Evolutionary conservation across 1,140 invertebrate species (phyloP), one percentile per base, ranked within the genome.

Genomic region (Sminthurides bifidus): DNA sequence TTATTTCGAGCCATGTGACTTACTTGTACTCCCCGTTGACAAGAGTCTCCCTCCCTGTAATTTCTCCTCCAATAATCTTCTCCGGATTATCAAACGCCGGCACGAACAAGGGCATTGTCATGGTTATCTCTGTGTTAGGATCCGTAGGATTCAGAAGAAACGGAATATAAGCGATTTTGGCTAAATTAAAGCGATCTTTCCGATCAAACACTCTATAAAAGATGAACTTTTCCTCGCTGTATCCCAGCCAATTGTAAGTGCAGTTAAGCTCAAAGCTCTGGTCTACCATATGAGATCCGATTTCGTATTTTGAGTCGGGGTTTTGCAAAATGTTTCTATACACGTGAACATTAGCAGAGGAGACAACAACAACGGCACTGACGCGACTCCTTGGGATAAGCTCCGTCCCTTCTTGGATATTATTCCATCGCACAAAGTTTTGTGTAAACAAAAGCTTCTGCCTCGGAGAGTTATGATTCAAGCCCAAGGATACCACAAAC

Each of bases 251-350:
- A 68, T 98, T 98, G 65, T 79, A 86, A 3, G 87, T 87, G 58
- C 89, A 93, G 69, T 96, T 89, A 8, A 98, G 85, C n/a, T 81
- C 74, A 71, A 87, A 84, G 63, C 89, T 92, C 67, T 95, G 93
- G 69, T 96, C 92, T 65, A 87, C 82, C 2, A 97, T 74, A 67
- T 98, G 93, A 1, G 90, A 93, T 1, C 90, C 92, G 44, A 99
- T 84, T 75, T 98, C 94, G 68, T 87, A 98, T 52, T 77, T 79
- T 15, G 90, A 91, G 46, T 85, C 80, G 0, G 81, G 82, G 74
- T 99, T 98, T 52, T 90, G 79, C 40, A 99, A 79, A 56, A 92
- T 87, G 70, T 99, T 99, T 56, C 93, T 75, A 64, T 79, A 90
- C 2, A 98, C 77, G 40, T 84, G 75, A 0, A 95, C 81, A 69